phyloP scores from a whole-genome alignment of 2,797 vertebrate species.

The Muraenolepis orangiensis region DNA sequence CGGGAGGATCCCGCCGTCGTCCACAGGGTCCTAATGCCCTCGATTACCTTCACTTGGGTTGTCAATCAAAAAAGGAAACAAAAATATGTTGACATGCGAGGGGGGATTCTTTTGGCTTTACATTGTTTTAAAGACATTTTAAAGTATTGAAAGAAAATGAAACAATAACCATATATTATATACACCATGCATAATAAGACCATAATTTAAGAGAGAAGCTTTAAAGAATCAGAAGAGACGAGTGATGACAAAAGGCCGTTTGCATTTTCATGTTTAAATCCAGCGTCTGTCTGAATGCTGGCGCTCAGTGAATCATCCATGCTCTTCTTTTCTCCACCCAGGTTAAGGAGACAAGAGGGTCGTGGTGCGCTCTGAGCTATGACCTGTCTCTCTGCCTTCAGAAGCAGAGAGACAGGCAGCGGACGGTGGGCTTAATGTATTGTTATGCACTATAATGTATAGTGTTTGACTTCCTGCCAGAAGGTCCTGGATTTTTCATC shows the following conservation, averaged over 20 bases:
- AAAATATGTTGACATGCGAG: not conserved
- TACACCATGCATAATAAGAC: no score
- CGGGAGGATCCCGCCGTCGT: not conserved
- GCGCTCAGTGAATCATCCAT: slow-evolving; percentile 58
- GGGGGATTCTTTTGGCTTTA: not conserved
- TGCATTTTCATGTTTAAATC: no score
- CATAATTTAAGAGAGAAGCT: no score
- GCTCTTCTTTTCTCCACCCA: slow-evolving; percentile 57
- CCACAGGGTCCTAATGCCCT: not conserved
- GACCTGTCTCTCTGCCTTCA: slow-evolving; percentile 11
- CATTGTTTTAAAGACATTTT: not conserved
- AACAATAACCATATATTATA: no score
- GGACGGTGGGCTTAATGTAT: not conserved
- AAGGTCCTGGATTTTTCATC: not conserved
- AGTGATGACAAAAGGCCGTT: not conserved
- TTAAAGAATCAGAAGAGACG: not conserved
- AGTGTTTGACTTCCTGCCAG: not conserved
- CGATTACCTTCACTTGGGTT: no score
- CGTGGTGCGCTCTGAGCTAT: slow-evolving; percentile 39
- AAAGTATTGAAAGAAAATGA: not conserved
- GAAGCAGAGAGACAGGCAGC: slow-evolving; percentile 8
- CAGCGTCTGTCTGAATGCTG: no score
- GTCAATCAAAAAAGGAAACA: not conserved
- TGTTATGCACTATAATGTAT: no score
- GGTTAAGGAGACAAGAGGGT: slow-evolving; percentile 58